phyloP scores from a whole-genome alignment of 2,888 invertebrate species.

The Lordiphosa fenestrarum region DNA sequence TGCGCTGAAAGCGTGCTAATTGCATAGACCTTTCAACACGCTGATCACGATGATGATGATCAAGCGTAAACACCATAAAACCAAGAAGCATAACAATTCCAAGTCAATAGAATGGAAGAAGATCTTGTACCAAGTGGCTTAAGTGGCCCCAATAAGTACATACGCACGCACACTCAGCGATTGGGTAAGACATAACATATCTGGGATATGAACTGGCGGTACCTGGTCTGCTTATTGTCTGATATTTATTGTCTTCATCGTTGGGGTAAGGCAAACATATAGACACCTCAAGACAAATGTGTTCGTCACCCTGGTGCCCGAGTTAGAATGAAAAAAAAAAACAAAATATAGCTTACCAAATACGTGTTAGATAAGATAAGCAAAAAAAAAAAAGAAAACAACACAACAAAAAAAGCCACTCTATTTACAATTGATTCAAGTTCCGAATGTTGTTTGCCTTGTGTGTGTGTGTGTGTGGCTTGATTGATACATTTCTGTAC shows the following conservation, averaged over 20 bases:
- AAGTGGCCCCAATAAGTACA: slow-evolving; percentile 5
- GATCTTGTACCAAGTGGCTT: slow-evolving; percentile 13
- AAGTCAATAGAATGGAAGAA: slow-evolving; percentile 14
- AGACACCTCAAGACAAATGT: slow-evolving; percentile 1
- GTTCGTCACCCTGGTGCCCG: slow-evolving; percentile 6
- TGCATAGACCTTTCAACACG: slow-evolving; percentile 56
- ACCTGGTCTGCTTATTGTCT: slow-evolving; percentile 14
- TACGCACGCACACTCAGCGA: slow-evolving; percentile 7
- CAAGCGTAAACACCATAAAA: slow-evolving; percentile 63
- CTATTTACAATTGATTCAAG: slow-evolving; percentile 45
- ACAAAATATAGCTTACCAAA: slow-evolving; percentile 18
- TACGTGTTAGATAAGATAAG: slow-evolving; percentile 37
- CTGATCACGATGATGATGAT: slow-evolving; percentile 15
- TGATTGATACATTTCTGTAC: slow-evolving; percentile 40
- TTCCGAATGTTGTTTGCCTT: slow-evolving; percentile 41
- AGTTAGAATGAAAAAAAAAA: not conserved
- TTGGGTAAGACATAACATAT: slow-evolving; percentile 3
- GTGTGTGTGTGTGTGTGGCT: slow-evolving; percentile 28
- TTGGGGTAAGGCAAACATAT: no score
- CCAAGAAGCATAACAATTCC: slow-evolving; percentile 6
- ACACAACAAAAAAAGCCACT: slow-evolving; percentile 4
- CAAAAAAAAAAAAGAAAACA: not conserved
- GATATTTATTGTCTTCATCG: slow-evolving; percentile 23
- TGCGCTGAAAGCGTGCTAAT: slow-evolving; percentile 62
- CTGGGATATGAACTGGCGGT: slow-evolving; percentile 23